Base-by-base conservation (phyloP, 2,888 invertebrate species). In the Leptopilina myrica region DNA sequence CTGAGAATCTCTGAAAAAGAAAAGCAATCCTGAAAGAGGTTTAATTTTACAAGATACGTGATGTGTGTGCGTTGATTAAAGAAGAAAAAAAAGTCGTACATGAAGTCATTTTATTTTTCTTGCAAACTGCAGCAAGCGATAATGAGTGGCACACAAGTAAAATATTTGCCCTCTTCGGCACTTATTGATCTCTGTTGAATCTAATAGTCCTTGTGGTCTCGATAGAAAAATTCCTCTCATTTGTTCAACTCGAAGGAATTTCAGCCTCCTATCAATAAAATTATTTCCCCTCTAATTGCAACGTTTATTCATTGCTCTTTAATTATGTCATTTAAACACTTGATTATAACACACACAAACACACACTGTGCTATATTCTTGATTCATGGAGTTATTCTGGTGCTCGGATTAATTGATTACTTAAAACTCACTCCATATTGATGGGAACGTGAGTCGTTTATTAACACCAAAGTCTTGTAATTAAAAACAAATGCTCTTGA, bases 381-480 rank as follows among this genome's bases (percentile, higher is more conserved):
- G 69, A 53, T 69, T 69, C 69, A 69, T 69, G 49, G 49, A 33
- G 69, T 53, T 69, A 69, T 69, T 69, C 69, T 12, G 26, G 12
- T 8, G 43, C 43, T n/a, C 33, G 33, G 33, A 69, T 69, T 69
- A 53, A 69, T 53, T 53, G 53, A 8, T 53, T 2, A 69, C 15
- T 53, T 53, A 69, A 14, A 53, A 14, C 14, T 6, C n/a, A 14
- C 26, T 5, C 53, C 53, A 69, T 20, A 20, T 53, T 53, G 53
- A 69, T 33, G 33, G 33, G 26, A 14, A 65, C 65, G 65, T 65
- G 65, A 65, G 65, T 26, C 6, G 7, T 40, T 65, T 40, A 65
- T 65, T 65, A 65, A 12, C 12, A 26, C 49, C 14, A 3, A 7
- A 8, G 5, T 46, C 11, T 49, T 20, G 33, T 33, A 49, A 69